These are phyloP conservation scores for Lepidocyrtoides sp. DNA, from an alignment of 2,888 invertebrate genomes.

Conservation along the genomic window DNA sequence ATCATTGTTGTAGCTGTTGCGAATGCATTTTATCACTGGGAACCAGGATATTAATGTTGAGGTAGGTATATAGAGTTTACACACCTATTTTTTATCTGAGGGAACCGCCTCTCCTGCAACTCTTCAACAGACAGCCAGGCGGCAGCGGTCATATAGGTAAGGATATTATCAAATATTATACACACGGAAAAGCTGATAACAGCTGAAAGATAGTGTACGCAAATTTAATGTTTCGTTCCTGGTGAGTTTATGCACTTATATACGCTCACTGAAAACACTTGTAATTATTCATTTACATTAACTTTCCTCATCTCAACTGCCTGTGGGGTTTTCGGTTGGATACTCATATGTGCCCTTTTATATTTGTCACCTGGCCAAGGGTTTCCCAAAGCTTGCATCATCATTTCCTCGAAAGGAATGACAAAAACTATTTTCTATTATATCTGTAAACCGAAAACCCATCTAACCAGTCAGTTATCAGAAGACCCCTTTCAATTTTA, in stretches of 20 bases:
- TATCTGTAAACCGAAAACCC: not conserved
- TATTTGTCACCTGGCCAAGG: not conserved
- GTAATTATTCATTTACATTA: not conserved
- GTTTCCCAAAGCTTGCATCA: not conserved
- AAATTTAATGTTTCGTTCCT: not conserved
- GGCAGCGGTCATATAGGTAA: not conserved
- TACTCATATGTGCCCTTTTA: not conserved
- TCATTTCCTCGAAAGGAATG: constrained; percentile 27
- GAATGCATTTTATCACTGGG: constrained; percentile 30
- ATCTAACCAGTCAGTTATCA: constrained; percentile 4
- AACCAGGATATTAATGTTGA: constrained; percentile 63
- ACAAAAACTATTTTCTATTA: constrained; percentile 9
- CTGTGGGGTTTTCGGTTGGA: too few relatives aligned
- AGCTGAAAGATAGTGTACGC: constrained; percentile 3
- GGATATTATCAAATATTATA: not conserved
- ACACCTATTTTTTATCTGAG: constrained; percentile 47
- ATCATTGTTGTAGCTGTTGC: not conserved
- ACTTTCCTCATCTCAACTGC: not conserved
- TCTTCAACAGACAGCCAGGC: not conserved
- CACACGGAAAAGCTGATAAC: not conserved
- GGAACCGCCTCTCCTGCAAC: constrained; percentile 40
- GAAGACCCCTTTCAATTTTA: constrained; percentile 52
- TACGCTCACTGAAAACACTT: not conserved
- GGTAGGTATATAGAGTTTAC: constrained; percentile 50
- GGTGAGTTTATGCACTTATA: not conserved